These are phyloP conservation scores for Seison nebaliae DNA, from an alignment of 1,140 invertebrate species.

Conservation along the genomic window DNA sequence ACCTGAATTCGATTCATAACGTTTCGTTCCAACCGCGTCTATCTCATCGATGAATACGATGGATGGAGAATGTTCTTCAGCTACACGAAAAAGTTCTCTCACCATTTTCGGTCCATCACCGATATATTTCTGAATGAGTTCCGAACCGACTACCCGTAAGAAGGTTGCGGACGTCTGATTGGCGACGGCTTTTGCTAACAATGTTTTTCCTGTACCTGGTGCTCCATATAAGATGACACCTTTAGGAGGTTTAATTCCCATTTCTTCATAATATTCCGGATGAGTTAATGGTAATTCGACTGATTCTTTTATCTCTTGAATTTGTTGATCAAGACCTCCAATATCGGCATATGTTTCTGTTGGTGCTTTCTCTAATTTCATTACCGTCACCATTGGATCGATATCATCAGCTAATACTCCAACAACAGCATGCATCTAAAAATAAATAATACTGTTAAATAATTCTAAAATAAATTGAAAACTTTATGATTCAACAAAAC, in stretches of 20 bases:
- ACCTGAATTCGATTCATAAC: conserved; percentile 95
- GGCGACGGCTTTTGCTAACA: conserved; percentile 90
- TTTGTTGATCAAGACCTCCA: conserved; percentile 92
- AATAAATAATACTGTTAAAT: neutral
- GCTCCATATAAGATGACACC: conserved; percentile 94
- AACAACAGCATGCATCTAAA: conserved; percentile 66
- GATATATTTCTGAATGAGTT: conserved; percentile 95
- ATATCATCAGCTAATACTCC: conserved; percentile 92
- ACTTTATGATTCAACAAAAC: conserved; percentile 95
- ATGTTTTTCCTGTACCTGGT: conserved; percentile 84
- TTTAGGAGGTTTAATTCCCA: conserved; percentile 98
- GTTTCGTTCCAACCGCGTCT: conserved; percentile 93
- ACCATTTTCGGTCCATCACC: conserved; percentile 97
- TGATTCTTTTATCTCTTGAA: conserved; percentile 89
- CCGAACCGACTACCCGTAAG: conserved; percentile 83
- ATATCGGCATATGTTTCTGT: conserved; percentile 99
- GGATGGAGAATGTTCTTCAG: conserved; percentile 93
- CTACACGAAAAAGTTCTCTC: conserved; percentile 79
- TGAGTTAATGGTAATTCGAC: conserved; percentile 92
- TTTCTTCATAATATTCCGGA: conserved; percentile 99
- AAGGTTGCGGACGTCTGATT: conserved; percentile 99
- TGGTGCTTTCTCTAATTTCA: conserved; percentile 98
- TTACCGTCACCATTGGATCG: conserved; percentile 99
- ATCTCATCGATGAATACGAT: conserved; percentile 99
- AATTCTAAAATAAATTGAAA: conserved; percentile 10